Evolutionary conservation across 2,113 vertebrate genomes (phyloP).

Genomic region (Eublepharis macularius): DNA sequence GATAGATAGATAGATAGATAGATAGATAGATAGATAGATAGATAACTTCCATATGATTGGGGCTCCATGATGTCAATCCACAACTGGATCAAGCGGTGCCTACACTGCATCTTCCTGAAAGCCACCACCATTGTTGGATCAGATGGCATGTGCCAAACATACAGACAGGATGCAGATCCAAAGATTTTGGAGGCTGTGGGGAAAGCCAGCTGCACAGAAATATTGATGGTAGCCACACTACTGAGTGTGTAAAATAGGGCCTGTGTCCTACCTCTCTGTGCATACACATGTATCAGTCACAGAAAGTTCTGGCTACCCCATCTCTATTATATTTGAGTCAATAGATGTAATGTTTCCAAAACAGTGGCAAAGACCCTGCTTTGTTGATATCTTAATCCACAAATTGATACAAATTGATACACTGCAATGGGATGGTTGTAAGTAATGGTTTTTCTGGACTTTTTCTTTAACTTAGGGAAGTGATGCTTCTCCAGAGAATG

Average conservation of each 20-base stretch:
- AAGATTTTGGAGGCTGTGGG: background rate
- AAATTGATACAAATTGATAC: too few relatives aligned
- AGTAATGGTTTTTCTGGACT: background rate
- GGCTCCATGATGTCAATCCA: background rate
- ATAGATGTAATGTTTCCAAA: too few relatives aligned
- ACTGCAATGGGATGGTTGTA: background rate
- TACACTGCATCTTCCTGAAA: background rate
- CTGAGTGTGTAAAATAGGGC: background rate
- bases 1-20: too few relatives aligned
- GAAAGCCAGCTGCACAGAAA: background rate
- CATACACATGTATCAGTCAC: background rate
- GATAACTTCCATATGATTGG: background rate
- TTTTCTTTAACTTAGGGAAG: conserved; percentile 73
- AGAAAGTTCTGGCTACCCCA: background rate
- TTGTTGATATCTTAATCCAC: background rate
- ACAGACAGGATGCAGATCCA: background rate
- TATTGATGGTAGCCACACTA: background rate
- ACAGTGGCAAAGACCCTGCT: background rate
- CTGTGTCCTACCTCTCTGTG: background rate
- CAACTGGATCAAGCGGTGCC: background rate
- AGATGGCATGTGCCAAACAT: background rate
- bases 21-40: too few relatives aligned
- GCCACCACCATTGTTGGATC: background rate
- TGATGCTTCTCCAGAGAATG: conserved; percentile 89
- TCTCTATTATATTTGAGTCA: background rate